Evolutionary conservation across 2,888 invertebrate genomes (phyloP), one percentile per base, ranked within the genome.

Genomic region (Lepeophtheirus nordmannii): DNA sequence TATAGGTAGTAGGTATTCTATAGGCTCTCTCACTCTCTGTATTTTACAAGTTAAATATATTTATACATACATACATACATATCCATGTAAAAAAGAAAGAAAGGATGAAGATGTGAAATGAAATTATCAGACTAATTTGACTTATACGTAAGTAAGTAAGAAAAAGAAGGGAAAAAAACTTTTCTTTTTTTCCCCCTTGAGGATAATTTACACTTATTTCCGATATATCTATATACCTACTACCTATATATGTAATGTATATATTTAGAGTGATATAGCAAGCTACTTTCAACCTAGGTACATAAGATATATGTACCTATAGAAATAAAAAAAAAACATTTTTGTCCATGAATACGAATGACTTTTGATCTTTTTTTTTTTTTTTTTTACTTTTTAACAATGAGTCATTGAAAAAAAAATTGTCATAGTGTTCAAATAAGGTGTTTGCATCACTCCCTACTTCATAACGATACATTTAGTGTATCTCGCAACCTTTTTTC

Each of bases 71-170:
- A 46, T 46, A 8, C 8, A 46, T 46, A 46, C 17, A 46, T 46
- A 46, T 46, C 10, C 17, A 46, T 8, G 8, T 46, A 46, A 5
- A 46, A 5, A 46, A 8, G 14, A 5, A 46, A 46, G 53, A 3
- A 46, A 17, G 53, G 53, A 46, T 46, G 53, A n/a, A 8, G 53
- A 46, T 30, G 30, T 30, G 30, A 46, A 46, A 46, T 46, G 17
- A 46, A 46, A 46, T 46, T 46, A 46, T 46, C 53, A n/a, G 53
- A 46, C 53, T 46, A 46, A 46, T 46, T 46, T 46, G 53, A 46
- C n/a, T n/a, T 46, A 46, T 46, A 46, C 14, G 53, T 46, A 46
- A 46, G 53, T 46, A 46, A 46, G 17, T 46, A n/a, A 17, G 8
- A 8, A 46, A 46, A 5, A 17, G 1, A 46, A n/a, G n/a, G n/a